phyloP scores from a whole-genome alignment of 2,888 invertebrate species.

The Agapostemon virescens region DNA sequence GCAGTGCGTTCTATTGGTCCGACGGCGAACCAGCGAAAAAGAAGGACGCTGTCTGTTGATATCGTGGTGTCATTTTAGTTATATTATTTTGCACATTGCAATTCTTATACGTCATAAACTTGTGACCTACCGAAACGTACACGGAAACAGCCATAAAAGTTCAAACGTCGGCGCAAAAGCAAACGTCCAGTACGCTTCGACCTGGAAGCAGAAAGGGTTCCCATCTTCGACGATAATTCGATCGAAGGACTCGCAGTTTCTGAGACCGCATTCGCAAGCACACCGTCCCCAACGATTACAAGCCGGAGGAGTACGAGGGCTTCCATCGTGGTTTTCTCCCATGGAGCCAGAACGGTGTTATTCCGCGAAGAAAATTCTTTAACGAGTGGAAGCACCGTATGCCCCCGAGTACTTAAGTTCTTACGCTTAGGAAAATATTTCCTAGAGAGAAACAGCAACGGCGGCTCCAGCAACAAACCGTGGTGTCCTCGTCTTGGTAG shows the following conservation, averaged over 20 bases:
- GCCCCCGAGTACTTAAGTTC: slow-evolving; percentile 65
- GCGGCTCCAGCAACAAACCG: slow-evolving; percentile 38
- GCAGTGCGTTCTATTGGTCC: too few relatives aligned
- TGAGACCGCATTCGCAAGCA: background rate
- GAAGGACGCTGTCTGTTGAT: too few relatives aligned
- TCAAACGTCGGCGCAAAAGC: too few relatives aligned
- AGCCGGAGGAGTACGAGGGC: background rate
- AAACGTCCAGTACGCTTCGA: too few relatives aligned
- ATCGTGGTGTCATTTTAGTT: too few relatives aligned
- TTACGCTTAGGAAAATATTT: slow-evolving; percentile 75
- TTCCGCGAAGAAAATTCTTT: slow-evolving; percentile 42
- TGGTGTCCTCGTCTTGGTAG: slow-evolving; percentile 31
- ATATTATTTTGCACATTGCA: too few relatives aligned
- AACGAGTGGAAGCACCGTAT: slow-evolving; percentile 51
- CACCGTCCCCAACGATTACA: background rate
- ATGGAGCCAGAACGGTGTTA: background rate
- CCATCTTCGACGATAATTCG: background rate
- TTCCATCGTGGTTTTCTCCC: background rate
- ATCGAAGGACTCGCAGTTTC: background rate
- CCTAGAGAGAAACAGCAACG: slow-evolving; percentile 58
- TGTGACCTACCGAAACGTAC: too few relatives aligned
- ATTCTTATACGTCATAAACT: too few relatives aligned
- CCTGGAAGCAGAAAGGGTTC: too few relatives aligned
- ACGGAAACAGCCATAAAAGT: too few relatives aligned
- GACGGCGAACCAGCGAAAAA: too few relatives aligned